phyloP scores from a whole-genome alignment of 2,797 vertebrate species.

The Mionectes olivaceus region DNA sequence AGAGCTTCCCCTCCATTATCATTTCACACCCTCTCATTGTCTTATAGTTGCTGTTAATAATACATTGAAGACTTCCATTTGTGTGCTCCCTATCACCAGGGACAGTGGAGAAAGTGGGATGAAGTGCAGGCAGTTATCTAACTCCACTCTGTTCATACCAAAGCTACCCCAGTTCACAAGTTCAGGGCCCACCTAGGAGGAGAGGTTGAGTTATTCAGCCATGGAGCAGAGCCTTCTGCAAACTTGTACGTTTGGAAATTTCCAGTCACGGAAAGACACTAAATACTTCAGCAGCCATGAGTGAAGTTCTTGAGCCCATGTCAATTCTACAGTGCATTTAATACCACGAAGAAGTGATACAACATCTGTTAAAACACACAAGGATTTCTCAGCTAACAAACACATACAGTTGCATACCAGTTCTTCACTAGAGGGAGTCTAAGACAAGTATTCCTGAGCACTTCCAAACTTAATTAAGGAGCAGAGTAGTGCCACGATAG shows the following conservation, averaged over 20 bases:
- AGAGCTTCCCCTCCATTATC: not conserved
- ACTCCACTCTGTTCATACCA: not conserved
- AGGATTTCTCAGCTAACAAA: accelerated
- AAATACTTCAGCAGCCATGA: not conserved
- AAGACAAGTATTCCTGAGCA: not conserved
- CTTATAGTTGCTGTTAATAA: not conserved
- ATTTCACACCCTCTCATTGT: not conserved
- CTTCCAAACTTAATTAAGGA: accelerated
- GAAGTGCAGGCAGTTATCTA: not conserved
- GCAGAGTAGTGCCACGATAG: not conserved
- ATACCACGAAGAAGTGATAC: accelerated
- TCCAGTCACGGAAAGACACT: not conserved
- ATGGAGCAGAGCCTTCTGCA: not conserved
- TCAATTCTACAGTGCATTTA: not conserved
- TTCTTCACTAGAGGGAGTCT: constrained; percentile 36
- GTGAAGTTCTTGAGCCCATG: not conserved
- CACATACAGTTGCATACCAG: accelerated
- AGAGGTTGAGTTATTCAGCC: not conserved
- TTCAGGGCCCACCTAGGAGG: not conserved
- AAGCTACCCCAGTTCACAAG: accelerated
- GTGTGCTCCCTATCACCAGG: not conserved
- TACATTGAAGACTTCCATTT: not conserved
- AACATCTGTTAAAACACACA: accelerated
- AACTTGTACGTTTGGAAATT: not conserved
- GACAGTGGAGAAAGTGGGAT: not conserved